Percentiles rank a stretch among this genome's conserved stretches.
Conservation (phyloP, 2,797 vertebrate species). For the Labeo calbasu region DNA sequence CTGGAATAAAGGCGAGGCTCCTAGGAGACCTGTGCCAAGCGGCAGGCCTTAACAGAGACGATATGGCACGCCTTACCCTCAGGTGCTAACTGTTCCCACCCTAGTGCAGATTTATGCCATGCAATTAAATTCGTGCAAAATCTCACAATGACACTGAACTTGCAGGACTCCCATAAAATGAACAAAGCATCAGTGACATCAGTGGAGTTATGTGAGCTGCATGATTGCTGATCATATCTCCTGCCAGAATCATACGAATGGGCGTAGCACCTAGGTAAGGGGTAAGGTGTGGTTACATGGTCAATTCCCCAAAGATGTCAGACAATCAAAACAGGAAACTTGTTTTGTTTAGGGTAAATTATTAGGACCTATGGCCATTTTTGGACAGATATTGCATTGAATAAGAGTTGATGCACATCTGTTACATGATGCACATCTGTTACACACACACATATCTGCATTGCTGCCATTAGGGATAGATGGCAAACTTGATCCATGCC, state of each 20-base stretch:
- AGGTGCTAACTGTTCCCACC: conserved; percentile 5
- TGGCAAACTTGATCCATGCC: conserved; percentile 67
- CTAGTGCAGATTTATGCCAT: not conserved
- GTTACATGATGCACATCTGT: not conserved
- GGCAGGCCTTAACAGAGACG: conserved; percentile 7
- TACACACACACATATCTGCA: conserved; percentile 12
- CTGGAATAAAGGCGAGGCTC: conserved; percentile 31
- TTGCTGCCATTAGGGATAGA: conserved; percentile 58
- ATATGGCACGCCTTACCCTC: conserved; percentile 33
- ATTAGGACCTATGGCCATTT: not conserved
- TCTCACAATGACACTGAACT: not conserved
- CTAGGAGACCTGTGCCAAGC: conserved; percentile 7
- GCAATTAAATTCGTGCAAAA: conserved; percentile 7
- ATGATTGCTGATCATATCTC: conserved; percentile 21
- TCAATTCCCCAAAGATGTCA: conserved; percentile 16
- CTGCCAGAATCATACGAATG: conserved; percentile 8
- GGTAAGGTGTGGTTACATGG: conserved; percentile 21
- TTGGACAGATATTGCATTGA: not conserved
- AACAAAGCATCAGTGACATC: conserved; percentile 13
- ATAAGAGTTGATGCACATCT: not conserved
- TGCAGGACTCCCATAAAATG: conserved; percentile 9
- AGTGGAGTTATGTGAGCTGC: conserved; percentile 8
- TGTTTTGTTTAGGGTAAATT: conserved; percentile 15
- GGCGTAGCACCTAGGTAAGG: not conserved
- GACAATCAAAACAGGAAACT: conserved; percentile 1